Evolutionary conservation across 2,113 vertebrate species (phyloP), one percentile per base, ranked within the genome.

Genomic region (Telmatochromis sp.): DNA sequence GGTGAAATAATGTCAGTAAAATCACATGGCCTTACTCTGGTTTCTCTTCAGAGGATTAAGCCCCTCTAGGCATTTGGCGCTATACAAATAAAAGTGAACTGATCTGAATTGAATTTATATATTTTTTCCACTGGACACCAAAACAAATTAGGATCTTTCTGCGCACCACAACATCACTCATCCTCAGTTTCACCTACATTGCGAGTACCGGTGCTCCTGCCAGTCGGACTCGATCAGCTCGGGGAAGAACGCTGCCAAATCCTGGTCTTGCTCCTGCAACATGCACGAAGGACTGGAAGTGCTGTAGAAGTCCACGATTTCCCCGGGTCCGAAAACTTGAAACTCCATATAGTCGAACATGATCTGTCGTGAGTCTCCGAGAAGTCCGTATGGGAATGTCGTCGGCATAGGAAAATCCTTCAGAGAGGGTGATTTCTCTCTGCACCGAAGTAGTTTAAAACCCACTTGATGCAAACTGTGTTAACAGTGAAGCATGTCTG

Each of bases 281-380:
- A 96, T 97, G 97, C 97, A 98, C 1, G 96, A 97, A 82, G 98
- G 97, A 92, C 97, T 98, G 92, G 97, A 96, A 73, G 97, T 26
- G 37, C 35, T 96, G 97, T 97, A 98, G 95, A 98, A 97, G 96
- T 98, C 98, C 96, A 97, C 92, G 96, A 98, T 97, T 90, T 98
- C 97, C 94, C 96, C 97, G 51, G 97, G 96, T 93, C 97, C 98
- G 92, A 98, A 97, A 91, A 97, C 96, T 93, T 98, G 97, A 87
- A 98, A 97, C 95, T 99, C 98, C 97, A 98, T 96, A 95, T 97
- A 98, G 96, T 99, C 98, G 95, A 98, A 98, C 98, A 99, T 99
- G 97, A 95, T 96, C 92, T 92, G 95, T 92, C 45, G 15, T 3
- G 73, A 78, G 73, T 50, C 73, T 60, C 40, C 7, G 81, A 11